Conservation (phyloP, 2,888 invertebrate species). For the Caenorhabditis sp. region DNA sequence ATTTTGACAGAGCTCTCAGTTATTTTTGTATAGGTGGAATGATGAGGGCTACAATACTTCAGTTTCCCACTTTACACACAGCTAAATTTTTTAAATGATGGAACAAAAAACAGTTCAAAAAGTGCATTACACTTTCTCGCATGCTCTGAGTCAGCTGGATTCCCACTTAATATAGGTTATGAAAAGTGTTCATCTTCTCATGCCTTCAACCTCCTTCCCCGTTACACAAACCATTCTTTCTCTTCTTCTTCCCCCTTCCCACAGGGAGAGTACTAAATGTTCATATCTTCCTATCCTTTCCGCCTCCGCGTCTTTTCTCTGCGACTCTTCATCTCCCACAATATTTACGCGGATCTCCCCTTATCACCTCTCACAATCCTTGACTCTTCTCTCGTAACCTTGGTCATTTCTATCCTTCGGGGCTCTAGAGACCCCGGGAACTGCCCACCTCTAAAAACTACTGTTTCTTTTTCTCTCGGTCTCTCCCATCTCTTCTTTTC, state of each 20-base stretch:
- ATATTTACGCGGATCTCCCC: constrained; percentile 8
- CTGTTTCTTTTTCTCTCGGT: constrained; percentile 19
- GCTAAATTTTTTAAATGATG: too few relatives aligned
- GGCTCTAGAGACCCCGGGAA: constrained; percentile 38
- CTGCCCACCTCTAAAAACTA: constrained; percentile 37
- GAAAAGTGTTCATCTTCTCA: constrained; percentile 36
- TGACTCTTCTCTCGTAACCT: constrained; percentile 25
- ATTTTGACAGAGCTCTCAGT: too few relatives aligned
- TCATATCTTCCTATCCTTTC: constrained; percentile 39
- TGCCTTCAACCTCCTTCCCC: constrained; percentile 2
- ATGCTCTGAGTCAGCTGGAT: not conserved
- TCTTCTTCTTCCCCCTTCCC: constrained; percentile 14
- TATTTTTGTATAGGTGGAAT: too few relatives aligned
- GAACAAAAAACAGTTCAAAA: too few relatives aligned
- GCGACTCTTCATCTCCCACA: constrained; percentile 25
- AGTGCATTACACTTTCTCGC: too few relatives aligned
- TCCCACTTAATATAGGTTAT: not conserved
- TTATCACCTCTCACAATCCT: constrained; percentile 50
- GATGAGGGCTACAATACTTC: too few relatives aligned
- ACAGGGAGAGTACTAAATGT: constrained; percentile 30
- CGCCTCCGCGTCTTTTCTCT: constrained; percentile 49
- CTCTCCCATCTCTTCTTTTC: not conserved
- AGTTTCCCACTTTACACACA: too few relatives aligned
- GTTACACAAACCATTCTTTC: constrained; percentile 49
- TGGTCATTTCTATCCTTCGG: constrained; percentile 21